Conservation (phyloP, 2,797 vertebrate genomes). For the Rhinophrynus dorsalis region DNA sequence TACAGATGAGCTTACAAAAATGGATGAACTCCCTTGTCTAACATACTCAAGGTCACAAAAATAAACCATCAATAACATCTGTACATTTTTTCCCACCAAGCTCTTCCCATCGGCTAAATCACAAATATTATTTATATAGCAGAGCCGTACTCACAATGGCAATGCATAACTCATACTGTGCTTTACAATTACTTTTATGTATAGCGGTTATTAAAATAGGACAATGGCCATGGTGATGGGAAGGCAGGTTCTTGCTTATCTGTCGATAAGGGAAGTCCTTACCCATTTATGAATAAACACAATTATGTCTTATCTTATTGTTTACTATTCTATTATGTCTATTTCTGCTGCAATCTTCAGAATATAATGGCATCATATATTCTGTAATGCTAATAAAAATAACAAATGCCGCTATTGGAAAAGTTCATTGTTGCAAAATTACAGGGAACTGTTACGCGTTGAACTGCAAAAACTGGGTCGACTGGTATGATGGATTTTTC, state of each 20-base stretch:
- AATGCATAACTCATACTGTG: not conserved
- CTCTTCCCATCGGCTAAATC: too few species aligned
- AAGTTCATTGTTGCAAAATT: conserved; percentile 32
- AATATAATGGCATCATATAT: conserved; percentile 19
- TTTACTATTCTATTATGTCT: conserved; percentile 5
- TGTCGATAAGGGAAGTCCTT: not conserved
- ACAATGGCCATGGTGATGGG: conserved; percentile 2
- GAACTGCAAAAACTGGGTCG: conserved; percentile 6
- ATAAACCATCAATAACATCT: too few species aligned
- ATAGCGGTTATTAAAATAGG: conserved; percentile 9
- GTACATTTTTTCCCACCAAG: too few species aligned
- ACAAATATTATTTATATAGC: too few species aligned
- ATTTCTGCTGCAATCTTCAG: conserved; percentile 11
- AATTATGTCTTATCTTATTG: conserved; percentile 7
- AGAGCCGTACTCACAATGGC: too few species aligned
- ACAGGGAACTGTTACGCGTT: conserved; percentile 3
- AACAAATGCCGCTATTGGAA: not conserved
- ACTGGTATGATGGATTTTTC: conserved; percentile 36
- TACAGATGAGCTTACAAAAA: too few species aligned
- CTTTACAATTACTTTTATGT: not conserved
- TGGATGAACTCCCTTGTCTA: too few species aligned
- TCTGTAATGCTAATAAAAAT: conserved; percentile 19
- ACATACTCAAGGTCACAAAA: conserved; percentile 18
- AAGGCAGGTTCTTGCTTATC: not conserved
- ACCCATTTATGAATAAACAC: conserved; percentile 27